phyloP scores from a whole-genome alignment of 1,140 invertebrate species.

The Cydia strobilella region DNA sequence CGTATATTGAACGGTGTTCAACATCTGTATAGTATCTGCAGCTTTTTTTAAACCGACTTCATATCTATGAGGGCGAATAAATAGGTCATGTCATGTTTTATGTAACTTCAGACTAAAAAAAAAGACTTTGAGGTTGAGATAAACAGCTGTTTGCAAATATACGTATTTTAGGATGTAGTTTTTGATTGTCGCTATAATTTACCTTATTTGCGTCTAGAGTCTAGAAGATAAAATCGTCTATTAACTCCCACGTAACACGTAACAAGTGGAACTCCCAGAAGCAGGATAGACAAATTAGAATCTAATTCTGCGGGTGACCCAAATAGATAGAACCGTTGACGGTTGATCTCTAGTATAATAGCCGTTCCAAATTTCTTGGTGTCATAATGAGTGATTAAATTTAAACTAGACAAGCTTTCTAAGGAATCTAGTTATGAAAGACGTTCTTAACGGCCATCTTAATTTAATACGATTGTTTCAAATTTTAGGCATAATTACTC shows the following conservation, averaged over 20 bases:
- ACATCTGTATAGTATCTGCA: background rate
- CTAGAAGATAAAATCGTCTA: background rate
- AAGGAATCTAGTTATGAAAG: background rate
- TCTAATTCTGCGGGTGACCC: background rate
- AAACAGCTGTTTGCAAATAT: background rate
- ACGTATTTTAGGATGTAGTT: too few relatives aligned
- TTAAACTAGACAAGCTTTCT: background rate
- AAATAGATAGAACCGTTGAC: background rate
- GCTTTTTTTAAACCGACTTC: background rate
- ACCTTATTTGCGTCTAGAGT: too few relatives aligned
- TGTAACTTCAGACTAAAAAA: background rate
- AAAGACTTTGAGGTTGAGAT: background rate
- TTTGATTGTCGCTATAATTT: too few relatives aligned
- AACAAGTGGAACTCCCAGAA: conserved; percentile 5
- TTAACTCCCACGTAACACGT: background rate
- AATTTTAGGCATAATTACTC: background rate
- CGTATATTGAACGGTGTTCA: background rate
- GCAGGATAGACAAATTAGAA: background rate
- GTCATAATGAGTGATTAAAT: background rate
- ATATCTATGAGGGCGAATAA: background rate
- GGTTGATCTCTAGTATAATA: background rate
- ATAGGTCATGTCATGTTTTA: background rate
- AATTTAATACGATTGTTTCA: background rate
- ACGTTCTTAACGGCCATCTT: background rate
- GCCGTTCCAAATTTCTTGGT: too few relatives aligned